phyloP scores from a whole-genome alignment of 2,888 invertebrate species.

The Euphydryas editha region DNA sequence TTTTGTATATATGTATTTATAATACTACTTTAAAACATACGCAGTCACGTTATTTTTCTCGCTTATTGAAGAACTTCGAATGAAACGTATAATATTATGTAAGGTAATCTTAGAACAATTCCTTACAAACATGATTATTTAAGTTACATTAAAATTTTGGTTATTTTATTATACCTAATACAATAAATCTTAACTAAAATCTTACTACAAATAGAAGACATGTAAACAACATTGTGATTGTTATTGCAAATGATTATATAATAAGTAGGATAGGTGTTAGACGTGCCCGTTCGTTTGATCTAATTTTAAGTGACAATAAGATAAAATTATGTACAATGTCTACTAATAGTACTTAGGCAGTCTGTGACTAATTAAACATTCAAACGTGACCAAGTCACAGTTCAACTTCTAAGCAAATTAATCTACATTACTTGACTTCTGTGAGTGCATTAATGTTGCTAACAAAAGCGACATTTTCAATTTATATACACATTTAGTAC shows the following conservation, averaged over 20 bases:
- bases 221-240: background rate
- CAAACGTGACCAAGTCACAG: conserved; percentile 22
- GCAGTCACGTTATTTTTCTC: too few species aligned
- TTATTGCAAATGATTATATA: too few species aligned
- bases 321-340: background rate
- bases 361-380: conserved; percentile 21
- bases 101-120: too few species aligned
- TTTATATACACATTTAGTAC: background rate
- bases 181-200: too few species aligned
- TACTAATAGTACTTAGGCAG: background rate
- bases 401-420: conserved; percentile 7
- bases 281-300: background rate
- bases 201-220: background rate
- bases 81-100: too few species aligned
- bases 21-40: too few species aligned
- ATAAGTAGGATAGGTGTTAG: background rate
- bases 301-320: conserved; percentile 7
- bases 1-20: too few species aligned
- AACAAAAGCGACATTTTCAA: background rate
- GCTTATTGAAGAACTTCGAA: too few species aligned
- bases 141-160: too few species aligned
- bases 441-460: background rate
- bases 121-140: too few species aligned
- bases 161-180: too few species aligned
- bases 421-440: background rate